phyloP scores from a whole-genome alignment of 2,797 vertebrate species.

The Lutjanus campechanus region DNA sequence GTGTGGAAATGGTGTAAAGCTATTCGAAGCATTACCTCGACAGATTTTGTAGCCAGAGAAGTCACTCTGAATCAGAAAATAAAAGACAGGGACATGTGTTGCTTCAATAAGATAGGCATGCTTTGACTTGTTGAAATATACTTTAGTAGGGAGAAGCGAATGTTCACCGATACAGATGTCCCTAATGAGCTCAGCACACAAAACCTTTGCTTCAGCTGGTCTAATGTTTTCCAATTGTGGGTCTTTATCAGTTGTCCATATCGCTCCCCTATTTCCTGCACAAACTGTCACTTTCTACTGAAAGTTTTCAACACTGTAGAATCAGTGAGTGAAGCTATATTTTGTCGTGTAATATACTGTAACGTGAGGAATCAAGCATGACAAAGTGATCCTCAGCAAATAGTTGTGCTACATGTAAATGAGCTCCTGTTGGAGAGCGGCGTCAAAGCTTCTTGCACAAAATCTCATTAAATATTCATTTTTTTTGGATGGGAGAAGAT shows the following conservation, averaged over 20 bases:
- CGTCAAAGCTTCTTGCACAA: slow-evolving; percentile 1
- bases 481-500: not conserved
- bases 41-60: not conserved
- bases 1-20: slow-evolving; percentile 23
- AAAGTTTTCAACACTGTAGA: slow-evolving; percentile 26
- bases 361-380: slow-evolving; percentile 41
- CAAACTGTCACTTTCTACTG: slow-evolving; percentile 34
- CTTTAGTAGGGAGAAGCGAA: not conserved
- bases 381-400: slow-evolving; percentile 23
- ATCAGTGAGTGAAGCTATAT: slow-evolving; percentile 15
- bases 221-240: slow-evolving; percentile 14
- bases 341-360: slow-evolving; percentile 36
- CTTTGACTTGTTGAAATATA: not conserved
- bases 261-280: slow-evolving; percentile 21
- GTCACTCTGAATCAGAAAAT: not conserved
- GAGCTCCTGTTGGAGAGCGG: slow-evolving; percentile 8
- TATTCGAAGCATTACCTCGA: slow-evolving; percentile 14
- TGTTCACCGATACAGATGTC: slow-evolving; percentile 12
- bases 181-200: not conserved
- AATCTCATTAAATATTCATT: not conserved
- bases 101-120: slow-evolving; percentile 10
- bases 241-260: slow-evolving; percentile 16
- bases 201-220: not conserved
- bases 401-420: slow-evolving; percentile 11
- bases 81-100: slow-evolving; percentile 3